These are phyloP conservation scores for Balearica regulorum DNA, from an alignment of 2,797 vertebrate species.

Conservation along the genomic window DNA sequence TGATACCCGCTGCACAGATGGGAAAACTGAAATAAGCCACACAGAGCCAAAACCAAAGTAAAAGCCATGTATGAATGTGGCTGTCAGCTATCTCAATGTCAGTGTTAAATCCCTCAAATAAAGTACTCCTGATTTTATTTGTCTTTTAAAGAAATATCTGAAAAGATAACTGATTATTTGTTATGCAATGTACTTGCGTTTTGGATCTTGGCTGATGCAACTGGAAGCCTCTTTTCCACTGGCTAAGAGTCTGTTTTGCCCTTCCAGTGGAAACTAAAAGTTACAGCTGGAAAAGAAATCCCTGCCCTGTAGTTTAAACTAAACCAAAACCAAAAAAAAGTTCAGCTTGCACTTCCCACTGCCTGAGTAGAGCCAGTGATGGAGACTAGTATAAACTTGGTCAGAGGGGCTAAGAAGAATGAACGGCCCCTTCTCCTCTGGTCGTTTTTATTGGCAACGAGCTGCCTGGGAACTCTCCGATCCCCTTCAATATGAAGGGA, in stretches of 20 bases:
- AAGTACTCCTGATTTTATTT: neutral
- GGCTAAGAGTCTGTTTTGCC: neutral
- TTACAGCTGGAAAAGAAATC: constrained; percentile 25
- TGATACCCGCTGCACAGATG: neutral
- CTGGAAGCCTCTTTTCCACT: constrained; percentile 31
- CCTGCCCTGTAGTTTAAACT: constrained; percentile 2
- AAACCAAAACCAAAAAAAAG: neutral
- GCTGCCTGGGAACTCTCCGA: constrained; percentile 77
- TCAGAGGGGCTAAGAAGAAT: constrained; percentile 51
- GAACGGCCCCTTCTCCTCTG: constrained; percentile 77
- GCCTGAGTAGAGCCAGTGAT: neutral
- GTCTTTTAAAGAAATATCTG: neutral
- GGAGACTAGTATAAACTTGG: constrained; percentile 31
- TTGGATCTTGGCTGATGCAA: neutral
- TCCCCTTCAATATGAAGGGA: constrained; percentile 36
- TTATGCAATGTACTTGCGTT: neutral
- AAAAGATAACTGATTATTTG: neutral
- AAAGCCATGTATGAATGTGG: neutral
- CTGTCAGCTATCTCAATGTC: neutral
- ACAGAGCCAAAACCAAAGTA: neutral
- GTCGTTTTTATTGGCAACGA: constrained; percentile 79
- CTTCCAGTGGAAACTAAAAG: constrained; percentile 47
- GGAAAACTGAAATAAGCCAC: neutral
- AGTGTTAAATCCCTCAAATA: neutral
- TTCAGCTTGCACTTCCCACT: neutral